Conservation (phyloP, 2,797 vertebrate species). For the Peromyscus aztecus region DNA sequence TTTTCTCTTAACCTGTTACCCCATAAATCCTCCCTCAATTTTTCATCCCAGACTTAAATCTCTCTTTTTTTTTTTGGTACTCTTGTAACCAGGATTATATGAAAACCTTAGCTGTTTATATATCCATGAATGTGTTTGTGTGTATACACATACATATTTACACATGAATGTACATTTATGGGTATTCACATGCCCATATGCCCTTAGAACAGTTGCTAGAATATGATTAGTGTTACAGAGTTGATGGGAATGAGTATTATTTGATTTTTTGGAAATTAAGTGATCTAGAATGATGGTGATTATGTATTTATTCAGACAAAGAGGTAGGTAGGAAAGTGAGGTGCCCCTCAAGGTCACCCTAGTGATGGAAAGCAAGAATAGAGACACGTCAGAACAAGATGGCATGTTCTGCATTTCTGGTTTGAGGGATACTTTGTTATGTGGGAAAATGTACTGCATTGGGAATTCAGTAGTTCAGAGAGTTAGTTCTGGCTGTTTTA, state of each 20-base stretch:
- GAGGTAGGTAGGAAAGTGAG: background rate
- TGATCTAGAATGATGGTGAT: background rate
- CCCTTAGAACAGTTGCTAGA: background rate
- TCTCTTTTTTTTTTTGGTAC: background rate
- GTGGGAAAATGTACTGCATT: background rate
- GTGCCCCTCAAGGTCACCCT: too few relatives aligned
- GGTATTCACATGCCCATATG: background rate
- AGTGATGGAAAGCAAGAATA: too few relatives aligned
- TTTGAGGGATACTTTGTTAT: background rate
- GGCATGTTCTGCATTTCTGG: background rate
- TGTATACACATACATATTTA: too few relatives aligned
- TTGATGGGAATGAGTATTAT: background rate
- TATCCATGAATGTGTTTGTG: background rate
- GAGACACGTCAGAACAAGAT: background rate
- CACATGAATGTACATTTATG: background rate
- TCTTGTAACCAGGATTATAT: background rate
- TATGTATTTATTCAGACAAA: background rate
- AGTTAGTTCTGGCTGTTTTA: background rate
- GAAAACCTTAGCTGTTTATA: background rate
- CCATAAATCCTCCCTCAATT: background rate
- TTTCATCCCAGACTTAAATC: background rate
- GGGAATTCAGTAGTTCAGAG: background rate
- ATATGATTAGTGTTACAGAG: background rate
- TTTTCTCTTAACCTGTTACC: background rate
- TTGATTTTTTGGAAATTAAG: background rate